Evolutionary conservation across 2,113 vertebrate genomes (phyloP), one percentile per base, ranked within the genome.

Genomic region (Anarhynchus alexandrinus): DNA sequence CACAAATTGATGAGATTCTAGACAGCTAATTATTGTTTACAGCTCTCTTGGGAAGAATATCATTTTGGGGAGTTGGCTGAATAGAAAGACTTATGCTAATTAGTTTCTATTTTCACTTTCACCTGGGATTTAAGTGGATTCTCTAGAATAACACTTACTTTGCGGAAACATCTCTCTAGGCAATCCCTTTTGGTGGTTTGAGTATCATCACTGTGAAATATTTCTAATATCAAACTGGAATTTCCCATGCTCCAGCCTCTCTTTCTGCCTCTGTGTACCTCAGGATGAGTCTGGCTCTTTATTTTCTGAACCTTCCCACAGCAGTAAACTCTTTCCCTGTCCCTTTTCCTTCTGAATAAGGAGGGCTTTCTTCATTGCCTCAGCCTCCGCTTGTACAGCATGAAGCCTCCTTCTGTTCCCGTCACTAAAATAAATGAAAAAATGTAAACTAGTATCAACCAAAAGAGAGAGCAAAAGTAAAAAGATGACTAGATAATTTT

Each of bases 21-120:
- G 49, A 45, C 36, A 86, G 36, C 18, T 88, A 94, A 95, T 94
- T 88, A 86, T 88, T 95, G 73, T 93, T 94, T 94, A 72, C 40
- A 74, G 59, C 21, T 84, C 74, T 74, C 80, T 66, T 42, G 74
- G 82, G 84, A 94, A 51, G 47, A 73, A 76, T 82, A 82, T 93
- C 0, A 76, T 91, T 95, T 86, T 16, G 3, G 61, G 52, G n/a
- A 88, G 13, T 30, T 86, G 54, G 5, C 38, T 73, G 55, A 84
- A 30, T 79, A 73, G 57, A 91, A 89, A 73, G 51, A 40, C 11
- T 58, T 82, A 47, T 22, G 23, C 15, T 91, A 90, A 88, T 90
- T 90, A 58, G 11, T 69, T 95, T 94, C 42, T 93, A 62, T 90
- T 97, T 92, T 91, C 59, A 81, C 6, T 71, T 49, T 62, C 79